Percentiles rank a stretch among this genome's conserved stretches.
Conservation (phyloP, 2,797 vertebrate genomes). For the Semotilus atromaculatus region DNA sequence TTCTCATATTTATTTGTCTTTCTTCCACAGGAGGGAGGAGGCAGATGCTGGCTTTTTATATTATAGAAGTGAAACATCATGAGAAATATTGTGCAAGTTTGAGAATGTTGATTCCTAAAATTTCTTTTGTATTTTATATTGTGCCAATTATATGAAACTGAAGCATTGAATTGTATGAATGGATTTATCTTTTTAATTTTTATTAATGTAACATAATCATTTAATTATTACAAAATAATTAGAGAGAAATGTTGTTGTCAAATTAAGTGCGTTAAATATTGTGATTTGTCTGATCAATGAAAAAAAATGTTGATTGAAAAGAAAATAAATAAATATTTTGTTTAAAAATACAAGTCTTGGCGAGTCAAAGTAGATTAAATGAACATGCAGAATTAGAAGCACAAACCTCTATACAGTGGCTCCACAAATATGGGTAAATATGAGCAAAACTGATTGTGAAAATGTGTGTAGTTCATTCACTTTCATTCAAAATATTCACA, state of each 20-base stretch:
- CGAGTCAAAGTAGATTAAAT: not conserved
- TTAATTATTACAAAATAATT: not conserved
- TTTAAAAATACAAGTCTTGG: not conserved
- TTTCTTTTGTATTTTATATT: not conserved
- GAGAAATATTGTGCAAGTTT: not conserved
- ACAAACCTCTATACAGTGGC: not conserved
- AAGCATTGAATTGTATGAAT: not conserved
- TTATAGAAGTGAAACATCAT: not conserved
- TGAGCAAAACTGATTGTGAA: not conserved
- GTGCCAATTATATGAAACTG: not conserved
- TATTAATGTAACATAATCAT: not conserved
- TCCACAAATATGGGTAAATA: not conserved
- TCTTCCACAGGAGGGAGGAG: constrained; percentile 5
- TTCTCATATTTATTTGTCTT: not conserved
- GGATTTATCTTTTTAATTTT: not conserved
- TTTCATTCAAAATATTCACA: no score
- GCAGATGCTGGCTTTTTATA: not conserved
- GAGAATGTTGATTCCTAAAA: not conserved
- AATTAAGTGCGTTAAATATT: not conserved
- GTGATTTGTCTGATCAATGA: not conserved
- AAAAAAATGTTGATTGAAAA: not conserved
- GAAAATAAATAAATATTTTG: not conserved
- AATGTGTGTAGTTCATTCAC: no score
- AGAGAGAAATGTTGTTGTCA: not conserved
- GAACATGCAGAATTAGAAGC: not conserved